Evolutionary conservation across 2,797 vertebrate species (phyloP).

Genomic region (Euthynnus affinis): DNA sequence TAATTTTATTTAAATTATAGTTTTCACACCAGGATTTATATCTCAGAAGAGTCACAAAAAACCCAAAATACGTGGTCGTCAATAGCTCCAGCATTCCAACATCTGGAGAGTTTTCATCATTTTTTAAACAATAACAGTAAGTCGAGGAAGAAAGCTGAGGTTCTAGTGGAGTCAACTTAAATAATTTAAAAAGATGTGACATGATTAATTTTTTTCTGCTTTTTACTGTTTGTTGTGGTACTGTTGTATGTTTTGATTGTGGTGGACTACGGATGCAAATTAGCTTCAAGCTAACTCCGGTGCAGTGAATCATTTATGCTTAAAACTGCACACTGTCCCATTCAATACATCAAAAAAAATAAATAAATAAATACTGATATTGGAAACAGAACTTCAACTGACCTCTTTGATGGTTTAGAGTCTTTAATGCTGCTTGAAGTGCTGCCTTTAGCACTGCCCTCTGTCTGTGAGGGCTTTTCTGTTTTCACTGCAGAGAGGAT

Average conservation of each 20-base stretch:
- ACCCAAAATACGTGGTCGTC: not conserved
- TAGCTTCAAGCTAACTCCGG: too few relatives aligned
- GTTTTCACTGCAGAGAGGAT: conserved; percentile 55
- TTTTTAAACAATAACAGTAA: not conserved
- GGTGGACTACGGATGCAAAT: too few relatives aligned
- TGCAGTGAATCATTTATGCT: too few relatives aligned
- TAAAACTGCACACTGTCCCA: too few relatives aligned
- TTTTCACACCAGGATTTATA: too few relatives aligned
- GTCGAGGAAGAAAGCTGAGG: not conserved
- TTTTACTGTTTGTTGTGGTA: too few relatives aligned
- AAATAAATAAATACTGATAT: not conserved
- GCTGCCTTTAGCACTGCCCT: conserved; percentile 21
- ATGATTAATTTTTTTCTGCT: too few relatives aligned
- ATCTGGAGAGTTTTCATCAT: not conserved
- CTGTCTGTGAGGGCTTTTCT: conserved; percentile 2
- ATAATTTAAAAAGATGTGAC: too few relatives aligned
- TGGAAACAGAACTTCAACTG: not conserved
- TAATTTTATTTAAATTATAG: too few relatives aligned
- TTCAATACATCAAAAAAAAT: too few relatives aligned
- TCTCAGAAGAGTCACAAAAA: too few relatives aligned
- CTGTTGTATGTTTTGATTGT: too few relatives aligned
- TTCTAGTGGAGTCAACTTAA: not conserved
- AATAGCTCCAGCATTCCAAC: not conserved
- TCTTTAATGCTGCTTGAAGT: conserved; percentile 12
- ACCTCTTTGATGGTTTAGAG: conserved; percentile 66